These are phyloP conservation scores for Nasonia giraulti DNA, from an alignment of 1,140 invertebrate genomes.

Conservation along the genomic window DNA sequence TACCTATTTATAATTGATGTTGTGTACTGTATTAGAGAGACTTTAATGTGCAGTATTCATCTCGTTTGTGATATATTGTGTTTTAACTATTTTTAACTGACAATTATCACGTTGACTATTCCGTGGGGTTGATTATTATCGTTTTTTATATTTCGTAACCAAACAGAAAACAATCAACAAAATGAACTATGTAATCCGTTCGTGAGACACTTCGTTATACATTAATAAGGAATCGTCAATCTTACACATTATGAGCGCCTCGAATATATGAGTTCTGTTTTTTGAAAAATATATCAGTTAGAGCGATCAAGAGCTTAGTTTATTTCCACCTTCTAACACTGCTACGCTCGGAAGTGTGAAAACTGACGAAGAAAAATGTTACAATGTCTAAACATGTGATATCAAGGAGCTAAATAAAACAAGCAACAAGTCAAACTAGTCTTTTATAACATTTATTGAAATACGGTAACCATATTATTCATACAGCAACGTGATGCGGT, in stretches of 20 bases:
- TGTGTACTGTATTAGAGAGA: not conserved
- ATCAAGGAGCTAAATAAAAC: slow-evolving; percentile 1
- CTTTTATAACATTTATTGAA: slow-evolving; percentile 55
- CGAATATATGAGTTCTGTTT: slow-evolving; percentile 41
- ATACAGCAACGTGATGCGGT: slow-evolving; percentile 54
- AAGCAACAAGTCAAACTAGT: slow-evolving; percentile 41
- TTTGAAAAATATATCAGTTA: slow-evolving; percentile 43
- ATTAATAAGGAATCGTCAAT: slow-evolving; percentile 23
- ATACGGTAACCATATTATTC: slow-evolving; percentile 51
- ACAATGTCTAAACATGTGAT: too few relatives aligned
- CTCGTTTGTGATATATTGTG: not conserved
- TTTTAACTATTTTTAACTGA: not conserved
- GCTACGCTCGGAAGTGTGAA: not conserved
- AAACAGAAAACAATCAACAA: not conserved
- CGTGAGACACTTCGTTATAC: slow-evolving; percentile 22
- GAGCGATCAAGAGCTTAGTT: not conserved
- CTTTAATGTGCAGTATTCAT: not conserved
- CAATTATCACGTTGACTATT: not conserved
- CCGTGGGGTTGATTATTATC: not conserved
- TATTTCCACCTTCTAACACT: not conserved
- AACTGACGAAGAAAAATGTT: too few relatives aligned
- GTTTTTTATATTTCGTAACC: not conserved
- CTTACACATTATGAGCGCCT: slow-evolving; percentile 14
- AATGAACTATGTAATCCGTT: not conserved
- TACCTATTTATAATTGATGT: not conserved